Percentiles rank a stretch among this genome's conserved stretches.
phyloP scores from a whole-genome alignment of 2,113 vertebrate species.

The Felis catus region DNA sequence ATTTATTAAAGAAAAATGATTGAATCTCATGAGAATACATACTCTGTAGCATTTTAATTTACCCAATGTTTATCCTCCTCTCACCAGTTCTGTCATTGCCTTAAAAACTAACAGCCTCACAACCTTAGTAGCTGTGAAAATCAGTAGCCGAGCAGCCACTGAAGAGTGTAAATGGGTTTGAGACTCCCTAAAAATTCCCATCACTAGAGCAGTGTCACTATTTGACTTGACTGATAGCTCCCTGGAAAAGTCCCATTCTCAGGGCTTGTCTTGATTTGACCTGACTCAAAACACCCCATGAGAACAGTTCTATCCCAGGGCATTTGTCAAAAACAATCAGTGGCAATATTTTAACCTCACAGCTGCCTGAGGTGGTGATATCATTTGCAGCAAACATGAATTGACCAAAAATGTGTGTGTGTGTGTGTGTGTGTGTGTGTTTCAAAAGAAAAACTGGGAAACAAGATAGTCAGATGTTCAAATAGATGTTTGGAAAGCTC shows the following conservation, averaged over 20 bases:
- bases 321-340: conserved; percentile 9
- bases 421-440: too few relatives aligned
- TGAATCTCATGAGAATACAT: not conserved
- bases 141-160: not conserved
- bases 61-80: not conserved
- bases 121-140: not conserved
- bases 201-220: not conserved
- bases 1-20: not conserved
- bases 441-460: not conserved
- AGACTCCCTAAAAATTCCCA: not conserved
- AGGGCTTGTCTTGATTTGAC: not conserved
- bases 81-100: not conserved
- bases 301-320: not conserved
- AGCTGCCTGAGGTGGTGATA: not conserved
- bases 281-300: not conserved
- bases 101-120: not conserved
- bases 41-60: not conserved
- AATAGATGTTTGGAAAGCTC: not conserved
- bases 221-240: not conserved
- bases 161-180: not conserved
- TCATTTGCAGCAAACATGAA: not conserved
- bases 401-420: not conserved
- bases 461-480: not conserved
- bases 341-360: not conserved
- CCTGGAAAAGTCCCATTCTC: not conserved